phyloP scores from a whole-genome alignment of 2,797 vertebrate species.

The Xiphophorus birchmanni region DNA sequence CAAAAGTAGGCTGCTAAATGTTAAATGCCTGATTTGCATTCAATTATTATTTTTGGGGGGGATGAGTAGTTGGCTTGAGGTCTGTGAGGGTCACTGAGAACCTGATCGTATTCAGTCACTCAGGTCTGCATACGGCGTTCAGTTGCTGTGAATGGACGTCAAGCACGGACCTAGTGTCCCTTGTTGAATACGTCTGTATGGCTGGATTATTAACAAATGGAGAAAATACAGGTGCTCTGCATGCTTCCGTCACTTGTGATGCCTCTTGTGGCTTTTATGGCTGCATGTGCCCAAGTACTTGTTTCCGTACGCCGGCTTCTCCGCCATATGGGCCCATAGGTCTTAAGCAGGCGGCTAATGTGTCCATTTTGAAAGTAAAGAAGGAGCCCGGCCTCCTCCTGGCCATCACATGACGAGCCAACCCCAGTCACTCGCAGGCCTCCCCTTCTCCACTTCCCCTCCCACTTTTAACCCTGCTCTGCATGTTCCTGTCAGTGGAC shows the following conservation, averaged over 20 bases:
- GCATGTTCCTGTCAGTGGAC: constrained; percentile 80
- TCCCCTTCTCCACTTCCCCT: constrained; percentile 51
- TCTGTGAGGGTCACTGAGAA: constrained; percentile 9
- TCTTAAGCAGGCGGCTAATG: constrained; percentile 32
- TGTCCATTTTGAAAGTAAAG: constrained; percentile 70
- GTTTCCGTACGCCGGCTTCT: constrained; percentile 10
- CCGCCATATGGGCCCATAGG: constrained; percentile 13
- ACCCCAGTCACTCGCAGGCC: constrained; percentile 59
- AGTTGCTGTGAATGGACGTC: constrained; percentile 43
- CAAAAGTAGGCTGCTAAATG: constrained; percentile 6
- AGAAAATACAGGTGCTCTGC: constrained; percentile 29
- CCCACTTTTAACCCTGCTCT: constrained; percentile 71
- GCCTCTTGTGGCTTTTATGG: background rate
- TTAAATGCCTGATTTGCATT: background rate
- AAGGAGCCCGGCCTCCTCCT: constrained; percentile 66
- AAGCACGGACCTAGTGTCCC: constrained; percentile 32
- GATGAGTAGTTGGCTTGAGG: constrained; percentile 30
- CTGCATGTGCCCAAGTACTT: background rate
- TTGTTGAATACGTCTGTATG: background rate
- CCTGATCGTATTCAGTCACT: constrained; percentile 54
- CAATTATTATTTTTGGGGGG: background rate
- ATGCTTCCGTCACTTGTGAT: constrained; percentile 7
- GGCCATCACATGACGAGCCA: constrained; percentile 73
- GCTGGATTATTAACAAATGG: constrained; percentile 1
- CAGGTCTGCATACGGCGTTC: constrained; percentile 52